These are phyloP conservation scores for Scalopus aquaticus DNA, from an alignment of 2,113 vertebrate genomes.

Conservation along the genomic window DNA sequence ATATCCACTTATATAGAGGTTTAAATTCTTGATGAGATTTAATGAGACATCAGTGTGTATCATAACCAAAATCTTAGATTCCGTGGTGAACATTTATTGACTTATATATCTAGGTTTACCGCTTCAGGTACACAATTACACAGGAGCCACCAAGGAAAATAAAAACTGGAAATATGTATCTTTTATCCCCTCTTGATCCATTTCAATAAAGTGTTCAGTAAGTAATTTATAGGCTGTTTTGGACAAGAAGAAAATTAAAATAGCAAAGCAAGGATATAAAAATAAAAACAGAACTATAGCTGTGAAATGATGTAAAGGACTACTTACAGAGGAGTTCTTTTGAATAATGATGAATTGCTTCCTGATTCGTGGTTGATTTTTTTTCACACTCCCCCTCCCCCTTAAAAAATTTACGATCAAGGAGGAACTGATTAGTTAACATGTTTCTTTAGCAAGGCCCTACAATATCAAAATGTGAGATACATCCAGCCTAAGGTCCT, in stretches of 20 bases:
- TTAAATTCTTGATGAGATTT: slow-evolving; percentile 2
- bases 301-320: slow-evolving; percentile 78
- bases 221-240: slow-evolving; percentile 64
- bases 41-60: background rate
- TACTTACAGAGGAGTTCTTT: slow-evolving; percentile 80
- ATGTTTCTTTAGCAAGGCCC: slow-evolving; percentile 61
- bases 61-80: background rate
- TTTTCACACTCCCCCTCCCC: background rate
- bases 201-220: slow-evolving; percentile 61
- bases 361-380: slow-evolving; percentile 84
- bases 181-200: background rate
- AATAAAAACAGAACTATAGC: slow-evolving; percentile 74
- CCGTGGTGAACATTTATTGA: background rate
- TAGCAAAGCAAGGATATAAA: slow-evolving; percentile 67
- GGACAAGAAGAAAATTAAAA: slow-evolving; percentile 71
- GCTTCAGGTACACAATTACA: background rate
- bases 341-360: slow-evolving; percentile 86
- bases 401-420: slow-evolving; percentile 83
- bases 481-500: slow-evolving; percentile 50
- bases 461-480: slow-evolving; percentile 7
- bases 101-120: background rate
- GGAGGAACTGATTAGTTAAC: slow-evolving; percentile 81
- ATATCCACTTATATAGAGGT: background rate
- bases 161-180: slow-evolving; percentile 53
- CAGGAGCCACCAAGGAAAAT: background rate